Base-by-base conservation (phyloP, 1,140 invertebrate genomes). In the Phymorhynchus buccinoides region DNA sequence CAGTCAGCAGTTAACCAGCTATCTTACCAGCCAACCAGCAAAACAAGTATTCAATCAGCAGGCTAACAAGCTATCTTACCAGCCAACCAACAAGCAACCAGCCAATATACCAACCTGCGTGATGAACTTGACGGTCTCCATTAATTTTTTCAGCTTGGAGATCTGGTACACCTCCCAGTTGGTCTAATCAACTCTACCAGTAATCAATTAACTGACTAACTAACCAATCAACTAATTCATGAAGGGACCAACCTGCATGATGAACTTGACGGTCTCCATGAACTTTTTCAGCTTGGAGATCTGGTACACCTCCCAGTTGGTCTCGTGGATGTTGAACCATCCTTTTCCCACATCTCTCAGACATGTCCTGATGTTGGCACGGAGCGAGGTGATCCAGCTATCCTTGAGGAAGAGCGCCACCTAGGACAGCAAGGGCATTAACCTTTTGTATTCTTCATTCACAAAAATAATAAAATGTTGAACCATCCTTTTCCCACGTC, bases 191-290 rank as follows among this genome's bases (percentile, higher is more conserved):
- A n/a, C n/a, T n/a, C n/a, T n/a, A n/a, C n/a, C n/a, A n/a, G n/a
- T n/a, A n/a, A n/a, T n/a, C n/a, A n/a, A n/a, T n/a, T n/a, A n/a
- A n/a, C n/a, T n/a, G n/a, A n/a, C n/a, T n/a, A n/a, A n/a, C n/a
- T n/a, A n/a, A n/a, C n/a, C n/a, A n/a, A n/a, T n/a, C n/a, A n/a
- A n/a, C n/a, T n/a, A n/a, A n/a, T n/a, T n/a, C n/a, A n/a, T n/a
- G n/a, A n/a, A n/a, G n/a, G n/a, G n/a, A 75, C 42, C 32, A n/a
- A 96, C 96, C 94, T 96, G 96, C 96, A 97, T 96, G n/a, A 95
- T 93, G 88, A 95, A 95, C 90, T 95, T 95, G 3, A 96, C 94
- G 27, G 96, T 94, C 85, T 95, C 94, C 94, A 96, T 95, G 80
- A 96, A 95, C 62, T 96, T 94, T 85, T 94, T 95, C 14, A 97